These are phyloP conservation scores for Climacteris rufus DNA, from an alignment of 2,113 vertebrate species.

Conservation along the genomic window DNA sequence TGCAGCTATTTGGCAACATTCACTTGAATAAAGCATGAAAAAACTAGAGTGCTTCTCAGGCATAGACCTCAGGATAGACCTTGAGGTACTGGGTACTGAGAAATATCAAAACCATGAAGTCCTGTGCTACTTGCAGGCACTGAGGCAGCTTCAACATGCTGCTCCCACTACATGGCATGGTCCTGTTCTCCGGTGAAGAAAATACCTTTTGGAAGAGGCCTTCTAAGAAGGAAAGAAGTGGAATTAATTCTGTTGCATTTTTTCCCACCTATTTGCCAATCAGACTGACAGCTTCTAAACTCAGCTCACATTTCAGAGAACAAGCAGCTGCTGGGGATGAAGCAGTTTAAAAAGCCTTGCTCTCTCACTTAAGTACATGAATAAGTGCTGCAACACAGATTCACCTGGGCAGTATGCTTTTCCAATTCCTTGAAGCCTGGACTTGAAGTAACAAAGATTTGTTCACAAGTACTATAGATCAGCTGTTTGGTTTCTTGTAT, in stretches of 20 bases:
- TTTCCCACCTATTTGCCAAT: neutral
- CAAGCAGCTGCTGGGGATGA: neutral
- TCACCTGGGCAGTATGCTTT: neutral
- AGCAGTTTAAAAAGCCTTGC: neutral
- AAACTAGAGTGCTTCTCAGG: neutral
- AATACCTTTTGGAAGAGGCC: neutral
- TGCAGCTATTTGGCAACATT: neutral
- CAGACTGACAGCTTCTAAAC: neutral
- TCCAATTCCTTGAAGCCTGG: neutral
- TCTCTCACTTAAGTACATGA: neutral
- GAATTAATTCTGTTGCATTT: neutral
- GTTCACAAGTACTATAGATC: neutral
- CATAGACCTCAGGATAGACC: neutral
- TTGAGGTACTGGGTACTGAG: neutral
- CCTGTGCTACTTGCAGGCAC: neutral
- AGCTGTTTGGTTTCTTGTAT: neutral
- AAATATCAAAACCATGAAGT: neutral
- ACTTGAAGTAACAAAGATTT: neutral
- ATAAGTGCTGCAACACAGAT: neutral
- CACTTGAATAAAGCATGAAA: neutral
- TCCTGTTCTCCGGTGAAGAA: neutral
- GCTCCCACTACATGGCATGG: neutral
- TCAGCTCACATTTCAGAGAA: neutral
- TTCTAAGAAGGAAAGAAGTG: neutral
- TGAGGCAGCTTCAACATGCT: neutral